These are phyloP conservation scores for Perccottus glenii DNA, from an alignment of 2,113 vertebrate species.

Conservation along the genomic window DNA sequence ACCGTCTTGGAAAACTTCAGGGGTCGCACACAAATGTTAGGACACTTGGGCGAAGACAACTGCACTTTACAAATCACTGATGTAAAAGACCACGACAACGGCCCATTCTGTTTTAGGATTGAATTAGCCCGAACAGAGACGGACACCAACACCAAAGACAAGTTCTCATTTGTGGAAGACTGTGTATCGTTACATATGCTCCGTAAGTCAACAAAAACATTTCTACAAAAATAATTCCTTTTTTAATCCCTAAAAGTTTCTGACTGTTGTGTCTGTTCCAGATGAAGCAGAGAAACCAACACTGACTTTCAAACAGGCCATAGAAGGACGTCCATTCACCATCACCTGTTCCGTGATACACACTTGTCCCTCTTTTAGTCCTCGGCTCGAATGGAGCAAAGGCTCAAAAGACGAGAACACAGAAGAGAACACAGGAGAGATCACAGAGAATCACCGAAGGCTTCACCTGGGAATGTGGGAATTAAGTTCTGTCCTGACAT, in stretches of 20 bases:
- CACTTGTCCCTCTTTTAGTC: conserved; percentile 56
- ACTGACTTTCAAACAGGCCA: background rate
- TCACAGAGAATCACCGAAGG: too few species aligned
- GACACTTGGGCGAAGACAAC: conserved; percentile 43
- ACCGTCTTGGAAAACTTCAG: conserved; percentile 26
- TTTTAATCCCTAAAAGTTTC: too few species aligned
- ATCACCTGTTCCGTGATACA: conserved; percentile 62
- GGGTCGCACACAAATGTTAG: conserved; percentile 55
- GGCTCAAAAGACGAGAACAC: background rate
- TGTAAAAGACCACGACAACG: conserved; percentile 50
- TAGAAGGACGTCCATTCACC: conserved; percentile 22
- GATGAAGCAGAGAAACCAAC: conserved; percentile 15
- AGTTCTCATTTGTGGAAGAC: conserved; percentile 50
- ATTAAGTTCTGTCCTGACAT: conserved; percentile 47
- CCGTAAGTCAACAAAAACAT: conserved; percentile 40
- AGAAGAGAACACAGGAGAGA: background rate
- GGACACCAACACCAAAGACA: background rate
- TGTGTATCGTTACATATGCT: conserved; percentile 39
- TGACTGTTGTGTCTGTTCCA: conserved; percentile 29
- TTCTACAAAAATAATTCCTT: too few species aligned
- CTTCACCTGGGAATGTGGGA: conserved; percentile 74
- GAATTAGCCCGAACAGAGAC: conserved; percentile 19
- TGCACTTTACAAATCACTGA: conserved; percentile 66
- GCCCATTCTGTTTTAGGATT: conserved; percentile 70
- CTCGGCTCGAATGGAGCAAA: conserved; percentile 62